Conservation (phyloP, 2,797 vertebrate genomes). For the Gephyroberyx darwinii region DNA sequence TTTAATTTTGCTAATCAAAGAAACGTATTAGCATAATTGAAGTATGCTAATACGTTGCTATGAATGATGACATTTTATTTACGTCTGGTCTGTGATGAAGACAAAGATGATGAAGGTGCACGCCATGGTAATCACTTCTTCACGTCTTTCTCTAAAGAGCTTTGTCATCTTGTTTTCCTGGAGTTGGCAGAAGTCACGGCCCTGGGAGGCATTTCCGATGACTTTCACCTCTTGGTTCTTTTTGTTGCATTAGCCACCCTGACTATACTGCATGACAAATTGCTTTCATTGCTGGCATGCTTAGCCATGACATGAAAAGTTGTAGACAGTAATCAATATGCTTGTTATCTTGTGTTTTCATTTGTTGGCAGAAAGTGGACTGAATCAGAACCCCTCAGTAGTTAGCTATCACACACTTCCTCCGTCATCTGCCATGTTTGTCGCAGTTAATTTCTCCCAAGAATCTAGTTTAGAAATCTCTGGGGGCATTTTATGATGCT, state of each 20-base stretch:
- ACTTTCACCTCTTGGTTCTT: slow-evolving; percentile 48
- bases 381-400: slow-evolving; percentile 33
- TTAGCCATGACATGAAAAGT: slow-evolving; percentile 11
- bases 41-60: not conserved
- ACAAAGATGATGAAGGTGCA: slow-evolving; percentile 37
- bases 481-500: no score
- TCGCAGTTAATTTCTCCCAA: not conserved
- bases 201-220: slow-evolving; percentile 42
- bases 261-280: slow-evolving; percentile 34
- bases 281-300: slow-evolving; percentile 25
- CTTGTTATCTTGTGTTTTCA: slow-evolving; percentile 6
- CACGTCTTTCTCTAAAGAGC: slow-evolving; percentile 31
- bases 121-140: slow-evolving; percentile 57
- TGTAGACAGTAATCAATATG: slow-evolving; percentile 11
- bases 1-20: slow-evolving; percentile 61
- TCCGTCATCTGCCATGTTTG: not conserved
- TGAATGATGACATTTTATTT: slow-evolving; percentile 66
- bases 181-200: slow-evolving; percentile 28
- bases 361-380: slow-evolving; percentile 18
- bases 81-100: slow-evolving; percentile 32
- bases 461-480: no score
- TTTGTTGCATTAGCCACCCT: slow-evolving; percentile 50
- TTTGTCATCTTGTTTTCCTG: slow-evolving; percentile 54
- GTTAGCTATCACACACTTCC: slow-evolving; percentile 12
- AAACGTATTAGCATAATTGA: slow-evolving; percentile 54